Evolutionary conservation across 2,888 invertebrate genomes (phyloP), one percentile per base, ranked within the genome.

Genomic region (Heliconius ethilla): DNA sequence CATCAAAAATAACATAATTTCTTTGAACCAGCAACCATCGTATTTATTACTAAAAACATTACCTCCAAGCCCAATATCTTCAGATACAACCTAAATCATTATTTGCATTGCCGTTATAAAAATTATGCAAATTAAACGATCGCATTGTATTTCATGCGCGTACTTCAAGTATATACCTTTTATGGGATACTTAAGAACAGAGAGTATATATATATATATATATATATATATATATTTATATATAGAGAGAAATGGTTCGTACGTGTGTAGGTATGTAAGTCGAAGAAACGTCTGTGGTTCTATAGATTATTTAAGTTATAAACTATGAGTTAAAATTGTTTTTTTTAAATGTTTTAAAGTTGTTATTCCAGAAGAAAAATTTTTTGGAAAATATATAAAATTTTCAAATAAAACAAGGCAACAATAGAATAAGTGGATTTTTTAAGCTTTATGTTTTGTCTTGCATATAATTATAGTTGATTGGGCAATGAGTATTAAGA

Each of bases 111-210:
- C 13, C 13, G 13, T 25, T 40, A 67, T 25, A 67, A 40, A 67
- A 67, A 67, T 67, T 67, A 67, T 67, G 67, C 37, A 67, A 67
- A 67, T 40, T 67, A 40, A 67, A 37, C 40, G 67, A n/a, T 40
- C 37, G 13, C 40, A 67, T 40, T 67, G 6, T 25, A 67, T 67
- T 40, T 37, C 15, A 25, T 67, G 7, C 40, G n/a, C n/a, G 67
- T 67, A 67, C 40, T n/a, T 67, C 37, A 25, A 6, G 29, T 25
- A 25, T 25, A 40, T 67, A 40, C 25, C 2, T 25, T 67, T 67
- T 67, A 40, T 40, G n/a, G 37, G 11, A 67, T 11, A 67, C 25
- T 40, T 25, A 7, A 40, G 15, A 67, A n/a, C 1, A 11, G 6
- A 11, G 27, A 25, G 13, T 67, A 25, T 18, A 18, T 18, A 51